Evolutionary conservation across 2,113 vertebrate genomes (phyloP), one percentile per base, ranked within the genome.

Genomic region (Grallaria varia): DNA sequence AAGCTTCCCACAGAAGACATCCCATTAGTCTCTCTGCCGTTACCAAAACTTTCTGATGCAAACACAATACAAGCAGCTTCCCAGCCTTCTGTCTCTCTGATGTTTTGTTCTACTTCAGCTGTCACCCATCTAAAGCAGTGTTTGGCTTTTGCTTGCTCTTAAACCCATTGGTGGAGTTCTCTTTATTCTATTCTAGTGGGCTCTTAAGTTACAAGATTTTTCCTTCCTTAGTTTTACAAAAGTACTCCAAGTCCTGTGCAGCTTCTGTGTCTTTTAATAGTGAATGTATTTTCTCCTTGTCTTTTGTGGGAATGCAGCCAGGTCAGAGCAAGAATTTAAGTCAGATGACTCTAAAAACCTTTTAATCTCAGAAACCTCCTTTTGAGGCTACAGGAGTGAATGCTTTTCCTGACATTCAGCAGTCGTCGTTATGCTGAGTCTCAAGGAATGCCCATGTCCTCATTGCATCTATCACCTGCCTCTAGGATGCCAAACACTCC

Each of bases 191-290:
- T 60, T 90, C 40, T 77, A 89, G 21, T 62, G 31, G 60, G 9
- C 17, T 91, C 25, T 49, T 74, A 77, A 87, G n/a, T 69, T n/a
- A 31, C 3, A 78, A 71, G 21, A 19, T 60, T 60, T 91, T 84
- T 78, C n/a, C 52, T 91, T 94, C 56, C n/a, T 62, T 89, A n/a
- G 7, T 42, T 76, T 82, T 56, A 71, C 60, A 42, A 28, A 93
- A 72, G 44, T 71, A 31, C 59, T 79, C 35, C 18, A 47, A 80
- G 44, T 63, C 17, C 53, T 64, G 17, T 64, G 53, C 74, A 83
- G 49, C 72, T 91, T 60, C 49, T 52, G 16, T 64, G 45, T 40
- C 4, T 1, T 56, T 56, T 76, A 58, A 58, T 22, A 69, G 47
- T 22, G 21, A 22, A 25, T 66, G 8, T 77, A 42, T 69, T 94